phyloP scores from a whole-genome alignment of 53 echinoderm and acorn worm genomes.

The Zoroaster sp. region DNA sequence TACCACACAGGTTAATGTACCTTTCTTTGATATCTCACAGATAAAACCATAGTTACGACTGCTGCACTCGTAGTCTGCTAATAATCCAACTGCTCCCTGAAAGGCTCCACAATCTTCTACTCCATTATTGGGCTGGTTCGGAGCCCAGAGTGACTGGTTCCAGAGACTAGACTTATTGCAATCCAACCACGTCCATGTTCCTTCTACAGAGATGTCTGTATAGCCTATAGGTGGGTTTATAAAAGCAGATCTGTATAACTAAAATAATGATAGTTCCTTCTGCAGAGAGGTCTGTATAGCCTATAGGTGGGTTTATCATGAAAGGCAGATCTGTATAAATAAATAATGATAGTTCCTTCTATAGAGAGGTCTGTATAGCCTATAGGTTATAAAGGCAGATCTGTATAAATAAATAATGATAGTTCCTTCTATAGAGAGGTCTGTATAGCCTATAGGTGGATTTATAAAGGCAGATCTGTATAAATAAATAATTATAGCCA shows the following conservation, averaged over 20 bases:
- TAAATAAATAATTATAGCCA: background rate
- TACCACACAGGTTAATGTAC: background rate
- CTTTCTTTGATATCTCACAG: conserved; percentile 71
- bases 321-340: background rate
- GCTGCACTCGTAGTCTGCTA: conserved; percentile 62
- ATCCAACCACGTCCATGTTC: conserved; percentile 73
- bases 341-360: conserved; percentile 5
- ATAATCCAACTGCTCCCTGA: background rate
- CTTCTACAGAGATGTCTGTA: conserved; percentile 59
- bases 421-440: conserved; percentile 53
- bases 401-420: background rate
- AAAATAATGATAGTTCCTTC: conserved; percentile 13
- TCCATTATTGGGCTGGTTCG: conserved; percentile 32
- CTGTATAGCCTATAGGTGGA: conserved; percentile 25
- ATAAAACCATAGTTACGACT: conserved; percentile 39
- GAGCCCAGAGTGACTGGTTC: conserved; percentile 67
- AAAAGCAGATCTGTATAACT: background rate
- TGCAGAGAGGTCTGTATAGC: conserved; percentile 46
- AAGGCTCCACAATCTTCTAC: conserved; percentile 62
- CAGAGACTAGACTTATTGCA: conserved; percentile 58
- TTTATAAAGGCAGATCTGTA: background rate
- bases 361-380: conserved; percentile 48
- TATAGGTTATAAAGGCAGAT: background rate
- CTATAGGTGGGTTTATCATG: background rate
- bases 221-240: background rate